Conservation (phyloP, 2,113 vertebrate genomes). For the Gasterosteus aculeatus region DNA sequence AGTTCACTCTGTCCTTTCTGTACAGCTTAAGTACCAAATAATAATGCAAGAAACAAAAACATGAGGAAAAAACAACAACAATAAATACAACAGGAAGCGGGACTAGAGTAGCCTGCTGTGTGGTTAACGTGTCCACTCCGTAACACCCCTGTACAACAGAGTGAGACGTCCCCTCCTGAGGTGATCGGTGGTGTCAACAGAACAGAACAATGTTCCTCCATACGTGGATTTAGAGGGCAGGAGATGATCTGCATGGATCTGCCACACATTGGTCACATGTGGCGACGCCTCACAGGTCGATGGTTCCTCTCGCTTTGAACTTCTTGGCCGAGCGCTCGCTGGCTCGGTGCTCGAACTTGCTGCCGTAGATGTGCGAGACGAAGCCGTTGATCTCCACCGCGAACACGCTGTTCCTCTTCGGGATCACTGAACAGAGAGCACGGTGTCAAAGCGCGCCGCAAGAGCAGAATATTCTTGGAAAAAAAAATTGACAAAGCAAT, state of each 20-base stretch:
- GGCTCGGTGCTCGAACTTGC: slow-evolving; percentile 90
- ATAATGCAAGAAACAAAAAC: neutral
- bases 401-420: too few species aligned
- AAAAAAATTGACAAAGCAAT: too few species aligned
- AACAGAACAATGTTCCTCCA: neutral
- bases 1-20: neutral
- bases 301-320: slow-evolving; percentile 90
- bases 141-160: neutral
- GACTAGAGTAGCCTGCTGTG: too few species aligned
- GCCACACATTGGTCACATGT: neutral
- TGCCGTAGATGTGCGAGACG: slow-evolving; percentile 93
- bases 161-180: neutral
- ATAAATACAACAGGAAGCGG: too few species aligned
- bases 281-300: slow-evolving; percentile 85
- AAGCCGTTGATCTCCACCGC: too few species aligned
- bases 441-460: too few species aligned
- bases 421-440: too few species aligned
- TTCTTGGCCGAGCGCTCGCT: slow-evolving; percentile 94
- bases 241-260: neutral
- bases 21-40: neutral
- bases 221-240: neutral
- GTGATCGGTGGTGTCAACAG: neutral
- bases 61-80: too few species aligned
- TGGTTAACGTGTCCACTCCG: neutral
- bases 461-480: too few species aligned